Base-by-base conservation (phyloP, 2,113 vertebrate genomes). In the Brachyhypopomus gauderio region DNA sequence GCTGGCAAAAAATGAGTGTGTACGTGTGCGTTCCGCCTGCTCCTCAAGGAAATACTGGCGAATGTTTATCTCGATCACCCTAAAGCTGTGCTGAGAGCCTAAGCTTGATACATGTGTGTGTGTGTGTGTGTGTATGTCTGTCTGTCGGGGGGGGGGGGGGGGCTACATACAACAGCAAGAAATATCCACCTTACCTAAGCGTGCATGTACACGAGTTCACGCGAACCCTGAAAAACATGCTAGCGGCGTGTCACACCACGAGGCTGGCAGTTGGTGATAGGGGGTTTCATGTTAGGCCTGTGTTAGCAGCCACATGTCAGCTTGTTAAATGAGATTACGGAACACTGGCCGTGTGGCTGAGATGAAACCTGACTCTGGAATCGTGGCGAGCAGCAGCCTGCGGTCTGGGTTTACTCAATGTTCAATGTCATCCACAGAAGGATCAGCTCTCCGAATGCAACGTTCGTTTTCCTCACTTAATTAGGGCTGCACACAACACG, bases 241-340 rank as follows among this genome's bases (percentile, higher is more conserved):
- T 79, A 64, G 23, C 30, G 48, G 77, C 67, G 48, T 77, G 66
- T 71, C 64, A 77, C 77, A 85, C 64, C 66, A 78, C 77, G 66
- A 75, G 45, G 67, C 69, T 52, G 69, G 73, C 82, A 79, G 82
- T 62, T 16, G 70, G 63, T 52, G 77, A 62, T 81, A 69, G 78
- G 81, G 63, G 67, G 85, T 86, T 86, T 83, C 81, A 73, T 77
- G 73, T 77, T 79, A 78, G 81, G 72, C 71, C 73, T 56, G 78
- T 86, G 81, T 86, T 83, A 77, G 78, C 81, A 78, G 81, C 81
- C 85, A 81, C 78, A 86, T 86, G 85, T 77, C 85, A 86, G 81
- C 81, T 86, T 81, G 85, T 86, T 86, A 83, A 86, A 86, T 77
- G 85, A 86, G 81, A 86, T 86, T 83, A 86, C 52, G 80, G 78